Evolutionary conservation across 2,113 vertebrate genomes (phyloP), one percentile per base, ranked within the genome.

Genomic region (Hydropotes inermis): DNA sequence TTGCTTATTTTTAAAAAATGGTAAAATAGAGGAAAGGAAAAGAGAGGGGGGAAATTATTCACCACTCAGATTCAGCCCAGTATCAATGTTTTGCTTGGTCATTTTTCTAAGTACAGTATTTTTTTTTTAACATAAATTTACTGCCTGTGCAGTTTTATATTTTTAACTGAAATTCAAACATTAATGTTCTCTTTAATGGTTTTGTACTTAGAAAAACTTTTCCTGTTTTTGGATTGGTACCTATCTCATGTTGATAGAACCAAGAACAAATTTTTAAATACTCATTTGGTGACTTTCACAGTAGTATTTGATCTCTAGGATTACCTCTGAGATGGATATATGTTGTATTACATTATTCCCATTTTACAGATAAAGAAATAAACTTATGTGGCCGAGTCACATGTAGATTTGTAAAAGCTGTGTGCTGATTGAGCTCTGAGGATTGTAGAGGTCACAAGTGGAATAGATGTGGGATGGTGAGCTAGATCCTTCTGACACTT

Each of bases 101-200:
- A 12, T 30, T 81, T 93, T 95, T 95, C 13, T 25, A 81, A 45
- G 21, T n/a, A 39, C 16, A 58, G n/a, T 28, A 3, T 55, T 16
- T 43, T 84, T 90, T 83, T 90, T 90, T 91, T n/a, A 54, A 45
- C n/a, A 7, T 47, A 55, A 67, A 67, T 93, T 78, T 85, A 60
- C 39, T 84, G 9, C 33, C 5, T 78, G 16, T 3, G 15, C 52
- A 15, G 16, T 81, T 94, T 94, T 58, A n/a, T 7, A 17, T 88
- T 88, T 95, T 92, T 87, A 92, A 36, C 74, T 7, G 28, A 79
- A 79, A 97, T 74, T 93, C 52, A 30, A 89, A 82, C 3, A 7
- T 93, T n/a, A 21, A 67, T 95, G 4, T 81, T 92, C 57, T 89
- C 87, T 89, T 92, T 82, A 91, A 60, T 86, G 90, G 4, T 82